These are phyloP conservation scores for Eupsilia transversa DNA, from an alignment of 2,888 invertebrate species.

Conservation along the genomic window DNA sequence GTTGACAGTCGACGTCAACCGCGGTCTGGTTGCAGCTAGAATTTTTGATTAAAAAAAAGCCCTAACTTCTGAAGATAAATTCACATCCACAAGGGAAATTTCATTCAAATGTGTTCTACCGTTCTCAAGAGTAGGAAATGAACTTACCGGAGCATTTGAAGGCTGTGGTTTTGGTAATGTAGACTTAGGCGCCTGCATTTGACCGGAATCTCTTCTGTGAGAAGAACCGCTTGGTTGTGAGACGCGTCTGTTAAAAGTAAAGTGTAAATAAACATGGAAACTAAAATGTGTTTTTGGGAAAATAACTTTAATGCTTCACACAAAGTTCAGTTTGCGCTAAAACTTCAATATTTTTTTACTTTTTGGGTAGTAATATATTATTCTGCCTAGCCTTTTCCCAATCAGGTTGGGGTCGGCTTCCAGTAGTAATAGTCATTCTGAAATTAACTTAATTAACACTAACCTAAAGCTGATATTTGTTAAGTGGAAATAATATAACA, in stretches of 20 bases:
- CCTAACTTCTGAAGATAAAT: not conserved
- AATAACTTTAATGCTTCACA: not conserved
- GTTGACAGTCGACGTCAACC: not conserved
- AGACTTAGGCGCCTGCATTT: constrained; percentile 68
- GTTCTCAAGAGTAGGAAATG: not conserved
- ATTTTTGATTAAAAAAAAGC: not conserved
- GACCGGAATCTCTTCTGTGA: constrained; percentile 68
- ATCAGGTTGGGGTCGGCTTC: no score
- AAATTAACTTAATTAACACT: not conserved
- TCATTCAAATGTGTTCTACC: not conserved
- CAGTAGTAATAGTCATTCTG: not conserved
- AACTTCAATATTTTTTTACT: not conserved
- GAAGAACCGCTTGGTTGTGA: constrained; percentile 73
- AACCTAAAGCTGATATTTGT: not conserved
- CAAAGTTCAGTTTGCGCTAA: not conserved
- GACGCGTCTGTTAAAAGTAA: constrained; percentile 71
- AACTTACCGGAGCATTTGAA: constrained; percentile 71
- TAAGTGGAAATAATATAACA: not conserved
- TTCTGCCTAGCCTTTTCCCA: no score
- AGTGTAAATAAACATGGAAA: not conserved
- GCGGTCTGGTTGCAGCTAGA: not conserved
- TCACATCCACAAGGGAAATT: not conserved
- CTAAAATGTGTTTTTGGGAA: not conserved
- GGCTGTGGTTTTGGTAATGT: constrained; percentile 71
- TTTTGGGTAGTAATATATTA: no score